Percentiles rank a stretch among this genome's conserved stretches.
Conservation (phyloP, 2,113 vertebrate genomes). For the Macquaria ambigua region DNA sequence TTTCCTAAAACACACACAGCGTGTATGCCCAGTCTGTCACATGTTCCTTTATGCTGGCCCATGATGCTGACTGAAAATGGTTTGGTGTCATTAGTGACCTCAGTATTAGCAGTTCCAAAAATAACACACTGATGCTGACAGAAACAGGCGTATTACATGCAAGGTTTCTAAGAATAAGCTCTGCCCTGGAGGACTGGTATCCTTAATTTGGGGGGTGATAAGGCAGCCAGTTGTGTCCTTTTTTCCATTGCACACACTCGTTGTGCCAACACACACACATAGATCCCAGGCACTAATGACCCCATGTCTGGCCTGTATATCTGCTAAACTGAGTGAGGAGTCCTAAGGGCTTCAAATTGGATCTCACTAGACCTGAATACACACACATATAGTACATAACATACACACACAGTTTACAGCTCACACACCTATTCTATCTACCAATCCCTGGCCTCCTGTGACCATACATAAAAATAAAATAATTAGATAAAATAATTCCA, state of each 20-base stretch:
- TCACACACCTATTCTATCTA: background rate
- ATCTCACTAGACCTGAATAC: conserved; percentile 19
- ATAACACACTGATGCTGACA: conserved; percentile 61
- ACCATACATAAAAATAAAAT: background rate
- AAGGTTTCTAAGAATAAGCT: conserved; percentile 62
- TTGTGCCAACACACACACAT: conserved; percentile 20
- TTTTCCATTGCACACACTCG: conserved; percentile 57
- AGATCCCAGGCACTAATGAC: conserved; percentile 47
- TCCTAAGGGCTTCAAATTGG: conserved; percentile 32
- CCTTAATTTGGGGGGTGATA: conserved; percentile 67
- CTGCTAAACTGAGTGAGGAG: conserved; percentile 38
- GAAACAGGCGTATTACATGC: conserved; percentile 47
- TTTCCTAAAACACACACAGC: conserved; percentile 11
- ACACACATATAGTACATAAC: conserved; percentile 5
- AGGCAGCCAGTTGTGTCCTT: conserved; percentile 49
- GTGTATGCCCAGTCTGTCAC: conserved; percentile 14
- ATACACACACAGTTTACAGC: background rate
- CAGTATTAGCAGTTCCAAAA: conserved; percentile 62
- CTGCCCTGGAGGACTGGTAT: conserved; percentile 46
- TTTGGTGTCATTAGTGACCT: conserved; percentile 58
- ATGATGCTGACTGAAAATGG: conserved; percentile 39
- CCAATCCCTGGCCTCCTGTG: background rate
- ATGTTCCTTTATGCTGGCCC: conserved; percentile 27
- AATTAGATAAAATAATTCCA: background rate
- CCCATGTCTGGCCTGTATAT: conserved; percentile 50